Conservation (phyloP, 2,888 invertebrate genomes). For the Chouioia cunea region DNA sequence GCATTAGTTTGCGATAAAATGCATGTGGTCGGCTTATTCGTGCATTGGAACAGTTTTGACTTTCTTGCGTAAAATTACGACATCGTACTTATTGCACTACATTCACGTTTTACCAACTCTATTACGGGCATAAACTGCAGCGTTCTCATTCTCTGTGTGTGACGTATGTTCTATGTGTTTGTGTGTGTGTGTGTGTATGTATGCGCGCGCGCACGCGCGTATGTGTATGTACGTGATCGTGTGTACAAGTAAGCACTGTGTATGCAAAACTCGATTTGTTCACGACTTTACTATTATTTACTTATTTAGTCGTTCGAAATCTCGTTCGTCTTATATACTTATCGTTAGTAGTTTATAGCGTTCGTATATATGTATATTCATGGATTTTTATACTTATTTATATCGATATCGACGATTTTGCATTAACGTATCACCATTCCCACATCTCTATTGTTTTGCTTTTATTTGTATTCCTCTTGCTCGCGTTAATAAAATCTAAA, state of each 20-base stretch:
- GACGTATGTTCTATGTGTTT: too few species aligned
- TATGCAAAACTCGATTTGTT: constrained; percentile 23
- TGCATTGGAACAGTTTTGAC: constrained; percentile 42
- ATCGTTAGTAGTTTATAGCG: constrained; percentile 32
- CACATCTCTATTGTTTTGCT: constrained; percentile 31
- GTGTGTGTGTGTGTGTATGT: constrained; percentile 8
- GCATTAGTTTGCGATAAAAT: constrained; percentile 43
- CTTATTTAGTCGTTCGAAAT: constrained; percentile 24
- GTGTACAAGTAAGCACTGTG: constrained; percentile 26
- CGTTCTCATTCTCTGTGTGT: constrained; percentile 54
- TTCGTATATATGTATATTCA: background rate
- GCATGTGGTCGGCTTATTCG: constrained; percentile 46
- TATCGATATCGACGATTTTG: constrained; percentile 22
- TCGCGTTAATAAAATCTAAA: constrained; percentile 60
- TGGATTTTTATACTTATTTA: constrained; percentile 4
- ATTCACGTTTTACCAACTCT: constrained; percentile 41
- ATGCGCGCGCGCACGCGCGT: constrained; percentile 22
- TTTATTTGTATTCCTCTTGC: constrained; percentile 37
- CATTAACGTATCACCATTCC: constrained; percentile 34
- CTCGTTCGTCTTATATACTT: constrained; percentile 11
- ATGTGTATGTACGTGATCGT: constrained; percentile 23
- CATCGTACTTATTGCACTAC: constrained; percentile 32
- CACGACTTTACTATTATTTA: constrained; percentile 11
- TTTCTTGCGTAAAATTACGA: constrained; percentile 33
- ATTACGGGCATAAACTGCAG: constrained; percentile 54